Evolutionary conservation across 2,797 vertebrate species (phyloP), one percentile per base, ranked within the genome.

Genomic region (Parambassis ranga): DNA sequence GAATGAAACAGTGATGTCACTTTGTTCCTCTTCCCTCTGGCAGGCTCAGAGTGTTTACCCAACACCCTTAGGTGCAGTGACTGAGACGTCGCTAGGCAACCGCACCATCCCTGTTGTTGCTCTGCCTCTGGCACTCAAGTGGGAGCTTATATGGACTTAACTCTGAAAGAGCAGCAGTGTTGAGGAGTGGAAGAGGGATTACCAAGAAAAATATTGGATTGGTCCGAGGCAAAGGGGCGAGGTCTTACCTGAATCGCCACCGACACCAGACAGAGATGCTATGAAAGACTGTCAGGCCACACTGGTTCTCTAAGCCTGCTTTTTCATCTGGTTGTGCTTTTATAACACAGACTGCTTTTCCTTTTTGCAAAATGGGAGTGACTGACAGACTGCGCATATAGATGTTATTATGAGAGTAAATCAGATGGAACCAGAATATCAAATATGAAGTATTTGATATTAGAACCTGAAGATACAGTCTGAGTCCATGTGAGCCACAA

Each of bases 141-240:
- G 85, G 90, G 74, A 89, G 90, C 90, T 91, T 90, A 89, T 90
- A 84, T 89, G 82, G 91, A 87, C 79, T 92, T 91, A 91, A 86
- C 82, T 84, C 77, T 72, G 77, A 90, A 87, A 89, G 85, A 90
- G 90, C 86, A 87, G 84, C 64, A 68, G 81, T 85, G 85, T 83
- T 75, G 83, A 87, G 77, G 82, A 87, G 89, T 83, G 73, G 77
- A 78, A 75, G 82, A 65, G 68, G 89, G 87, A 91, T 92, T 91
- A 90, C 86, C 80, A 74, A 73, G 77, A 79, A 88, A 90, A 91
- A 91, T 88, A 89, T 87, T 87, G 87, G 87, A 86, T 87, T 85
- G 86, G 76, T 77, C 57, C n/a, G 55, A 67, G 47, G 77, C 71
- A 76, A 67, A 76, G 68, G 77, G 80, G 52, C 42, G 49, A 73